These are phyloP conservation scores for Ibycter americanus DNA, from an alignment of 2,797 vertebrate genomes.

Conservation along the genomic window DNA sequence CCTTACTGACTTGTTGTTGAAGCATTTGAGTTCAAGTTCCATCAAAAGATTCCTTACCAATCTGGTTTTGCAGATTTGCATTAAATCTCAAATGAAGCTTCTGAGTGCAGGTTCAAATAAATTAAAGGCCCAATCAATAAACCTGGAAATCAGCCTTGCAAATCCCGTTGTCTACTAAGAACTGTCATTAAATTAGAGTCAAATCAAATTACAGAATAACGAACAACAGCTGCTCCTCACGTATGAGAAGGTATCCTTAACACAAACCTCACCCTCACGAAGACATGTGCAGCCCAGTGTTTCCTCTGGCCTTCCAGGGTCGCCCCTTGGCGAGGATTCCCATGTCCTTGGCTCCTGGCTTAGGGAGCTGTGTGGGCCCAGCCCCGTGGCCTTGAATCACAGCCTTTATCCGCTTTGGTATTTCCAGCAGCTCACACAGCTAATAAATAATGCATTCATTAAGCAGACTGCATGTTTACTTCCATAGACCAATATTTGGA, in stretches of 20 bases:
- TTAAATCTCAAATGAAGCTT: not conserved
- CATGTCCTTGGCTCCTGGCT: not conserved
- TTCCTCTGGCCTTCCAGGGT: not conserved
- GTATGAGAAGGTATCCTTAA: not conserved
- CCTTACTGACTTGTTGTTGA: not conserved
- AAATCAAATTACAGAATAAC: slow-evolving; percentile 3
- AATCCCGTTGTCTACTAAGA: not conserved
- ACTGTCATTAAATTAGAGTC: not conserved
- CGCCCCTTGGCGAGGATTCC: not conserved
- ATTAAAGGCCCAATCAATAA: slow-evolving; percentile 25
- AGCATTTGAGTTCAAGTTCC: not conserved
- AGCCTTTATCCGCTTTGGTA: not conserved
- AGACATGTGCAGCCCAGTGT: not conserved
- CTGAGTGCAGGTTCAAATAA: slow-evolving; percentile 5
- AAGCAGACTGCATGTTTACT: not conserved
- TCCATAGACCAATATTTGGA: not conserved
- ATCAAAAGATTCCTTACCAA: slow-evolving; percentile 7
- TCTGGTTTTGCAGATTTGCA: not conserved
- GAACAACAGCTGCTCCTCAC: not conserved
- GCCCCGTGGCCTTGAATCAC: not conserved
- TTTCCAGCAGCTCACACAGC: slow-evolving; percentile 3
- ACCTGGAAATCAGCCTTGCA: slow-evolving; percentile 28
- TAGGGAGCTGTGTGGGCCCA: not conserved
- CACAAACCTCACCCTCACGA: not conserved
- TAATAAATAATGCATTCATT: slow-evolving; percentile 4